A percentile compares a stretch with the other conserved stretches of the same genome.
Conservation (phyloP, 2,888 invertebrate species). For the Odontocerum albicorne region DNA sequence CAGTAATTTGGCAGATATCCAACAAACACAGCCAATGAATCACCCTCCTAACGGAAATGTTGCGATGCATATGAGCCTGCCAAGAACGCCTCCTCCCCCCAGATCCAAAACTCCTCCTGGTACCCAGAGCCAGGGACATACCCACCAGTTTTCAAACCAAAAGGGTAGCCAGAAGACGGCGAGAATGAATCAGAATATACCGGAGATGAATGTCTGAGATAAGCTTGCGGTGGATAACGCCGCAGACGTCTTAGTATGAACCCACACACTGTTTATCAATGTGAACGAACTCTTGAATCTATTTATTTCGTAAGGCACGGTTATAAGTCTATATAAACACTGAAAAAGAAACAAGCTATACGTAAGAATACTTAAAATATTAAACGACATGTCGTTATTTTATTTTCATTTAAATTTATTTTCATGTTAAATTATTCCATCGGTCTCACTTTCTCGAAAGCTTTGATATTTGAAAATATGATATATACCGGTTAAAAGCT, state of each 20-base stretch:
- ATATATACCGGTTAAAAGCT: no score
- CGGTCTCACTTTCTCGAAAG: no score
- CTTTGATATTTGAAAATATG: no score
- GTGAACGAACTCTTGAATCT: no score
- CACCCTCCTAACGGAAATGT: constrained; percentile 49
- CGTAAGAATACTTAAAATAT: no score
- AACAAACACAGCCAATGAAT: constrained; percentile 41
- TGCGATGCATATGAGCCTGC: constrained; percentile 41
- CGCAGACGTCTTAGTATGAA: constrained; percentile 30
- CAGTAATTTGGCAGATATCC: constrained; percentile 54
- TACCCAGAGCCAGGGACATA: constrained; percentile 38
- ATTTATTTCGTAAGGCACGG: no score
- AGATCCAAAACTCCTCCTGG: constrained; percentile 49
- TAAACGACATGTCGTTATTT: no score
- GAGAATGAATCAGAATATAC: constrained; percentile 78
- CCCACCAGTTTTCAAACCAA: constrained; percentile 42
- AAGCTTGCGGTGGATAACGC: constrained; percentile 39
- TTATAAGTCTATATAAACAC: no score
- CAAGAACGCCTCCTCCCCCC: constrained; percentile 42
- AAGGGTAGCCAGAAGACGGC: constrained; percentile 59
- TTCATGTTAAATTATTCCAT: no score
- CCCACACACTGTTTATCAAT: no score
- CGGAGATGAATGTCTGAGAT: constrained; percentile 88
- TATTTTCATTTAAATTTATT: no score
- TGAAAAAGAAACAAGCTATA: no score